Conservation (phyloP, 2,113 vertebrate genomes). For the Athene noctua region DNA sequence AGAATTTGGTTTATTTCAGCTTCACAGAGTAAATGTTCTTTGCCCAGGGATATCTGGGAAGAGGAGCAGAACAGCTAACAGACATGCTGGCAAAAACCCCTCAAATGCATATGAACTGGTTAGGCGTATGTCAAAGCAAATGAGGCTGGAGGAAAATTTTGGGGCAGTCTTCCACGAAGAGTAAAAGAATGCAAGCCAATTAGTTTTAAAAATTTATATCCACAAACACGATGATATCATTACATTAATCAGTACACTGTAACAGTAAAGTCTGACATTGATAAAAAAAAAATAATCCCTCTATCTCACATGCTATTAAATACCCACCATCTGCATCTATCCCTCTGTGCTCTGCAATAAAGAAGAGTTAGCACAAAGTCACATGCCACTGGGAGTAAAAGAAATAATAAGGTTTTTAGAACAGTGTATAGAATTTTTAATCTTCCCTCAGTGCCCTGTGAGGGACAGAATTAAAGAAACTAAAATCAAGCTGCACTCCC, state of each 20-base stretch:
- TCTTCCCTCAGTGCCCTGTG: neutral
- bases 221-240: fast-evolving
- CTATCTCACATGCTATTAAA: neutral
- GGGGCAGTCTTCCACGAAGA: neutral
- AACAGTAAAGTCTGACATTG: neutral
- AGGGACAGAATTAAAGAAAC: neutral
- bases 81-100: neutral
- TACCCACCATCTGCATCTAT: neutral
- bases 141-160: neutral
- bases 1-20: neutral
- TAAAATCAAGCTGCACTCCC: neutral
- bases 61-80: neutral
- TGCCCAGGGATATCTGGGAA: neutral
- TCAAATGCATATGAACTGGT: fast-evolving
- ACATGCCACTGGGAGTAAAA: neutral
- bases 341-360: neutral
- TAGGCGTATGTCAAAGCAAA: neutral
- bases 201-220: neutral
- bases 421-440: neutral
- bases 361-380: neutral
- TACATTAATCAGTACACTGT: neutral
- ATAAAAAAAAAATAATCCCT: neutral
- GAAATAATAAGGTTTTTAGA: neutral
- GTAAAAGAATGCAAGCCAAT: neutral
- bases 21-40: neutral